These are phyloP conservation scores for Crotalus horridus DNA, from an alignment of 2,113 vertebrate genomes.

Conservation along the genomic window DNA sequence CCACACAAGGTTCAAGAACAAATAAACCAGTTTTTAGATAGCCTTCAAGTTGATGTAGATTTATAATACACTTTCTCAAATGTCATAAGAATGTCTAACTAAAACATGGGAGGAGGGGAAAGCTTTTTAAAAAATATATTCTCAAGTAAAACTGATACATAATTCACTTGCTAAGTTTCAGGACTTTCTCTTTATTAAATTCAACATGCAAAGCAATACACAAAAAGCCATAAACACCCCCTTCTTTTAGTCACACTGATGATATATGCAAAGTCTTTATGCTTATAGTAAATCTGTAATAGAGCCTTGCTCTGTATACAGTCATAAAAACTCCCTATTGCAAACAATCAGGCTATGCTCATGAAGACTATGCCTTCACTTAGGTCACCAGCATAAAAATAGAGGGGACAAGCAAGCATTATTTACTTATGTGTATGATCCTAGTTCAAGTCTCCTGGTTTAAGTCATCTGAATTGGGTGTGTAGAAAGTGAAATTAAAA, in stretches of 20 bases:
- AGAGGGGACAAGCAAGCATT: not conserved
- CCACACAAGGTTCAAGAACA: constrained; percentile 8
- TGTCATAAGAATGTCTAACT: not conserved
- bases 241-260: not conserved
- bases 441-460: not conserved
- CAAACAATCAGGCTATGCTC: not conserved
- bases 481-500: not conserved
- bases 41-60: not conserved
- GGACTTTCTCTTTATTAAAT: not conserved
- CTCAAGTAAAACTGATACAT: not conserved
- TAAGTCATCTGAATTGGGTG: not conserved
- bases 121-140: not conserved
- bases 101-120: not conserved
- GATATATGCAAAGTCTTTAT: not conserved
- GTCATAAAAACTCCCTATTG: not conserved
- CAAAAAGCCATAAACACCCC: not conserved
- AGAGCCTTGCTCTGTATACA: not conserved
- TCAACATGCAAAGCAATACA: not conserved
- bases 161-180: not conserved
- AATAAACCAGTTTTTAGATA: constrained; percentile 3
- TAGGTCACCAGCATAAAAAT: not conserved
- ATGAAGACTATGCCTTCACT: not conserved
- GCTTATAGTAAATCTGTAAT: not conserved
- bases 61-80: not conserved
- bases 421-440: not conserved